Evolutionary conservation across 2,888 invertebrate species (phyloP).

Genomic region (Amphipyra tragopoginis): DNA sequence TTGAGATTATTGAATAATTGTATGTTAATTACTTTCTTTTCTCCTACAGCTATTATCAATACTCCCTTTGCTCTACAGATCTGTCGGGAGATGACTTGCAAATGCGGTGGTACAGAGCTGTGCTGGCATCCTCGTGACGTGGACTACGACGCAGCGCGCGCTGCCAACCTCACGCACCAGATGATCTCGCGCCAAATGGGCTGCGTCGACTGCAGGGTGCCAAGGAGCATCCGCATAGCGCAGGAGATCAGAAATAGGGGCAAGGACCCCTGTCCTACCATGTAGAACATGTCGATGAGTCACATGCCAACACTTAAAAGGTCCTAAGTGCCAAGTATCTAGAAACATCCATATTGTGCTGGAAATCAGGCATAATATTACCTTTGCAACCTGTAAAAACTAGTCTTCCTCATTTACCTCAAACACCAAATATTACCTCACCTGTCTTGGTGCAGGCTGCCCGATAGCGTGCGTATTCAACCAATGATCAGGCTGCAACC

Average conservation of each 20-base stretch:
- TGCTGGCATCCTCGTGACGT: constrained; percentile 79
- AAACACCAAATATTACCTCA: neutral
- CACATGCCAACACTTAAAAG: neutral
- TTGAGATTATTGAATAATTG: no score
- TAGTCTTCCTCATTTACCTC: neutral
- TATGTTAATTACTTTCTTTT: no score
- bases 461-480: no score
- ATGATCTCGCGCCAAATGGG: constrained; percentile 68
- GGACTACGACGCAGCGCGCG: constrained; percentile 77
- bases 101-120: constrained; percentile 74
- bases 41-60: neutral
- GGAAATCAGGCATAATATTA: neutral
- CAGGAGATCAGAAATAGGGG: constrained; percentile 64
- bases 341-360: neutral
- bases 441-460: no score
- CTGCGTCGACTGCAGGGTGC: constrained; percentile 68
- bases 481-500: no score
- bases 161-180: constrained; percentile 75
- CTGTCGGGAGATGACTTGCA: constrained; percentile 82
- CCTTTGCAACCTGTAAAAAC: neutral
- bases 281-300: constrained; percentile 1
- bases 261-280: constrained; percentile 46
- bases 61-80: constrained; percentile 65
- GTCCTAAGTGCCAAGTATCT: neutral
- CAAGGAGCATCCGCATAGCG: constrained; percentile 75